Evolutionary conservation across 2,113 vertebrate species (phyloP).

Genomic region (Manacus vitellinus): DNA sequence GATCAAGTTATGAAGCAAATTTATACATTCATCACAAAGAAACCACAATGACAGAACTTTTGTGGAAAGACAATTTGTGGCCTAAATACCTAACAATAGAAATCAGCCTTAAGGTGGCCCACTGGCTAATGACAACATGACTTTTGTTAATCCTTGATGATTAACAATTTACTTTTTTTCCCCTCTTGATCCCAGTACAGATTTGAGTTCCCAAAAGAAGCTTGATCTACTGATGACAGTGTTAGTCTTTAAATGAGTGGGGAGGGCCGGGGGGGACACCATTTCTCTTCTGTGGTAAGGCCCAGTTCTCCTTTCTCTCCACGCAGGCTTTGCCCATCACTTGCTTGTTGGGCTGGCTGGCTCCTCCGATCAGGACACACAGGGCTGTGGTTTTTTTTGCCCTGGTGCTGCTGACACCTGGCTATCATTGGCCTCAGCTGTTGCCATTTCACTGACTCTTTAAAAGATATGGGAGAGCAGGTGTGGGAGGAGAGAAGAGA

Average conservation of each 20-base stretch:
- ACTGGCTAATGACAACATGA: neutral
- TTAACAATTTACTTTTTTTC: neutral
- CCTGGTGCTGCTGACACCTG: neutral
- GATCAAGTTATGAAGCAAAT: neutral
- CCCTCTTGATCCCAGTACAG: neutral
- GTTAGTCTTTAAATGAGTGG: neutral
- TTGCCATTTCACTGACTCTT: neutral
- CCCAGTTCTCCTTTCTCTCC: no score
- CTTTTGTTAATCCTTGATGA: neutral
- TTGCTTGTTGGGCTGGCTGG: neutral
- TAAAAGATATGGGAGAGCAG: neutral
- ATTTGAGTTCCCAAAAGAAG: neutral
- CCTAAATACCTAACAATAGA: neutral
- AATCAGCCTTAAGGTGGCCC: neutral
- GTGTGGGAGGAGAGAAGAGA: neutral
- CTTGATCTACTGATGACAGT: neutral
- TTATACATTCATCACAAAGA: neutral
- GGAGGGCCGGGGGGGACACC: accelerated
- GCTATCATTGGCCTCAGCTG: neutral
- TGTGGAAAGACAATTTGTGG: neutral
- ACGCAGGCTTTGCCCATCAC: neutral
- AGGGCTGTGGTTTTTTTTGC: neutral
- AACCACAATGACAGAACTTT: neutral
- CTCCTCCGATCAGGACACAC: neutral
- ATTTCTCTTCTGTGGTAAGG: accelerated